Percentiles rank a stretch among this genome's conserved stretches.
Conservation (phyloP, 2,113 vertebrate genomes). For the Fukomys damarensis region DNA sequence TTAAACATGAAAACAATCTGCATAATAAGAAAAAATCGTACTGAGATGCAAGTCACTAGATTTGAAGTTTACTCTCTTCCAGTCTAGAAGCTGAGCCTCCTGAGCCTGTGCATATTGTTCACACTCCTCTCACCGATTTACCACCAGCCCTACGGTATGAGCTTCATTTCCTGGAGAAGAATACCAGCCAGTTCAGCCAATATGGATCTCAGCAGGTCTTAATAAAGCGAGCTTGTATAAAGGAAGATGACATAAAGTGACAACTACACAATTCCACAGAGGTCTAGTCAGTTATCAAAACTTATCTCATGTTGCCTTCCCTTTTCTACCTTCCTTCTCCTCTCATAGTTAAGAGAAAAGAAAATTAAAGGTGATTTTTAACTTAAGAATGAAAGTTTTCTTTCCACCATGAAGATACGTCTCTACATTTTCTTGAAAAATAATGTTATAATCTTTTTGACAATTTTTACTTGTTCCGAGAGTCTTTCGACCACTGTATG, state of each 20-base stretch:
- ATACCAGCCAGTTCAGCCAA: not conserved
- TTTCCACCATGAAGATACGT: not conserved
- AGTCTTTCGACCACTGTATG: not conserved
- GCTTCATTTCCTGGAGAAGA: constrained; percentile 47
- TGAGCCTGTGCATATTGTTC: not conserved
- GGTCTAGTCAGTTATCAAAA: not conserved
- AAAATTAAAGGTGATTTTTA: not conserved
- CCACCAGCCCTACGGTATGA: not conserved
- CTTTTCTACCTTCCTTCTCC: not conserved
- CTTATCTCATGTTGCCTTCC: not conserved
- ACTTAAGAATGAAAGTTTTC: not conserved
- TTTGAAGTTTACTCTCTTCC: not conserved
- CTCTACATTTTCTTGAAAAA: not conserved
- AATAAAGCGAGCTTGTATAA: constrained; percentile 58
- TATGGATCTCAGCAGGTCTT: not conserved
- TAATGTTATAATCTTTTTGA: not conserved
- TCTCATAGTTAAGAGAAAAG: not conserved
- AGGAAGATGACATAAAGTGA: not conserved
- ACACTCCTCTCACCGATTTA: not conserved
- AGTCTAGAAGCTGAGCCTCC: not conserved
- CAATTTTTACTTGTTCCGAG: not conserved
- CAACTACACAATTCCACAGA: not conserved
- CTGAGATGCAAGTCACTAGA: not conserved
- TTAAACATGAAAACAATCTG: not conserved
- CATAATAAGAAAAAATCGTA: not conserved